A percentile compares a stretch with the other conserved stretches of the same genome.
Conservation (phyloP, 30 jellyfish, hydroid and myxozoan genomes). For the Turritopsis dohrnii region DNA sequence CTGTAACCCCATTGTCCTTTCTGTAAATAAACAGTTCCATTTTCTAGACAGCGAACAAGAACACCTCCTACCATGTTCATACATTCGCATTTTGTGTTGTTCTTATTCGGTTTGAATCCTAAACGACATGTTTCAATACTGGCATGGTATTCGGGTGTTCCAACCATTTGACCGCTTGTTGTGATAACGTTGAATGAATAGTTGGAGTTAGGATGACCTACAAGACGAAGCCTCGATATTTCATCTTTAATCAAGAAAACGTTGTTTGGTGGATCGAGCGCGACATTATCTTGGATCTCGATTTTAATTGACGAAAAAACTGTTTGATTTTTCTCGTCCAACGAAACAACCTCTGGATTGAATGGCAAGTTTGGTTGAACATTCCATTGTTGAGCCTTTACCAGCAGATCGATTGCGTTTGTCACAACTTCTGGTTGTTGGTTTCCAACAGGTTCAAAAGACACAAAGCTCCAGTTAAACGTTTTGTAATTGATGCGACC, state of each 20-base stretch:
- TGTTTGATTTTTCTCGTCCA: slow-evolving; percentile 59
- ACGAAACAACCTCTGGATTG: slow-evolving; percentile 38
- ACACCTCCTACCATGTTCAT: slow-evolving; percentile 36
- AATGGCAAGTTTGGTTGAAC: slow-evolving; percentile 58
- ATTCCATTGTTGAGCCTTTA: slow-evolving; percentile 39
- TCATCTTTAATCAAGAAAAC: slow-evolving; percentile 49
- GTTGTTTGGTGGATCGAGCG: slow-evolving; percentile 47
- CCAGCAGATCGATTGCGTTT: slow-evolving; percentile 40
- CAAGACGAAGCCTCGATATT: slow-evolving; percentile 39
- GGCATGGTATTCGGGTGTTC: slow-evolving; percentile 16
- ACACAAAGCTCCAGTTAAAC: slow-evolving; percentile 50
- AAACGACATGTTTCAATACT: slow-evolving; percentile 53
- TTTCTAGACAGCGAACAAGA: slow-evolving; percentile 62
- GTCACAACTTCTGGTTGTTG: slow-evolving; percentile 61
- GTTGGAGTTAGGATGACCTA: slow-evolving; percentile 31
- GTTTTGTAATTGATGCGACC: slow-evolving; percentile 42
- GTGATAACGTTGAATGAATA: slow-evolving; percentile 45
- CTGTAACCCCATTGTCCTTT: slow-evolving; percentile 49
- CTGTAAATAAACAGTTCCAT: slow-evolving; percentile 34
- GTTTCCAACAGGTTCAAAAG: slow-evolving; percentile 28
- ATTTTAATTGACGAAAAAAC: slow-evolving; percentile 55
- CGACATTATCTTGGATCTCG: slow-evolving; percentile 32
- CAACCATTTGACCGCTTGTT: slow-evolving; percentile 57
- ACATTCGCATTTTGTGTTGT: slow-evolving; percentile 40
- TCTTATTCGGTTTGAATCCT: slow-evolving; percentile 42